Conservation (phyloP, 2,888 invertebrate genomes). For the Andrena marginata region DNA sequence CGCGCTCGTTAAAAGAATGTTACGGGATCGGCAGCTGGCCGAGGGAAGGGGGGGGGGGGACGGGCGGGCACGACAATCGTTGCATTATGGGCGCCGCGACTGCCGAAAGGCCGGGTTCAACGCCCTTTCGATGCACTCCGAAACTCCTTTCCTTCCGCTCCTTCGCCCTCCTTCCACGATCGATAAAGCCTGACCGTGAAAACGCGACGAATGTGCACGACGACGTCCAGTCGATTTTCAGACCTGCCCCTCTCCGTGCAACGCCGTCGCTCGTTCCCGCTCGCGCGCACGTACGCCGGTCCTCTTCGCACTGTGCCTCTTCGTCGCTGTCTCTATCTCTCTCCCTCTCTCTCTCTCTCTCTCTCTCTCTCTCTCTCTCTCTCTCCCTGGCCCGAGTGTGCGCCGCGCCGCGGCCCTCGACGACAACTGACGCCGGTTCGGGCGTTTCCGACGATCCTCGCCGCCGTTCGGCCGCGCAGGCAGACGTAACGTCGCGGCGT, state of each 20-base stretch:
- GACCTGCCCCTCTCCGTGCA: constrained; percentile 45
- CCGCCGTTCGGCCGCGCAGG: constrained; percentile 49
- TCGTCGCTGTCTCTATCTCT: too few relatives aligned
- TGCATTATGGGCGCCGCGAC: constrained; percentile 75
- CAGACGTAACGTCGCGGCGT: constrained; percentile 51
- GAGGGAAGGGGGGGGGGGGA: constrained; percentile 13
- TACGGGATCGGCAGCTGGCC: constrained; percentile 56
- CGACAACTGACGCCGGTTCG: constrained; percentile 49
- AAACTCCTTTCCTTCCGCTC: constrained; percentile 79
- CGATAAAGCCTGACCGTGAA: constrained; percentile 85
- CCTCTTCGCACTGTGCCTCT: too few relatives aligned
- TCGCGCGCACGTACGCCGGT: too few relatives aligned
- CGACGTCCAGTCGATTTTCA: constrained; percentile 75
- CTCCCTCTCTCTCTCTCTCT: constrained; percentile 7
- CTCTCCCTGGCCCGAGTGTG: constrained; percentile 63
- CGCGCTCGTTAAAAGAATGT: constrained; percentile 52
- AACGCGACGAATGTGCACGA: constrained; percentile 82
- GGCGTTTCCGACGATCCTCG: constrained; percentile 62
- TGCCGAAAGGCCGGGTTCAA: constrained; percentile 82
- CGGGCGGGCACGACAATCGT: constrained; percentile 69
- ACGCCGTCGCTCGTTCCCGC: constrained; percentile 37
- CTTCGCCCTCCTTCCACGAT: constrained; percentile 75
- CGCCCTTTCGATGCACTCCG: constrained; percentile 84
- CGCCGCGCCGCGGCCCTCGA: constrained; percentile 51
- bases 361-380: constrained; percentile 40